A percentile compares a stretch with the other conserved stretches of the same genome.
These are phyloP conservation scores for Zootoca vivipara DNA, from an alignment of 2,113 vertebrate genomes.

Conservation along the genomic window DNA sequence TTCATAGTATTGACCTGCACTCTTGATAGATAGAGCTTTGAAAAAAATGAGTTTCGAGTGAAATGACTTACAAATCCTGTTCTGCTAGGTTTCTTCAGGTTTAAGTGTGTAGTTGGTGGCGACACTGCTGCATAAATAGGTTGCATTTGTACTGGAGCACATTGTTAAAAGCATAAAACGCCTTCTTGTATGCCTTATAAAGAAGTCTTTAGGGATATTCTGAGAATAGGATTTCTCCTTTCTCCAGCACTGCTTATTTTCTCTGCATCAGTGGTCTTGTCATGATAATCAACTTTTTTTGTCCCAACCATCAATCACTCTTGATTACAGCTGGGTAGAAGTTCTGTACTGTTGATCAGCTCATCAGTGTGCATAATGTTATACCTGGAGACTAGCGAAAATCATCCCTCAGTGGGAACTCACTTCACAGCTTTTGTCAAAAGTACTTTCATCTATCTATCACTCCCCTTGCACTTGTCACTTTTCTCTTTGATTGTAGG, in stretches of 20 bases:
- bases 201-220: slow-evolving; percentile 62
- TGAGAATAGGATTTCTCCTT: slow-evolving; percentile 72
- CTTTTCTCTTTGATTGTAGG: slow-evolving; percentile 55
- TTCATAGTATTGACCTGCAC: neutral
- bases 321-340: slow-evolving; percentile 77
- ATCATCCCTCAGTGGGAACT: slow-evolving; percentile 67
- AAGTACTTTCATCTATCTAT: slow-evolving; percentile 68
- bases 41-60: slow-evolving; percentile 20
- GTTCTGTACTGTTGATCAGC: slow-evolving; percentile 80
- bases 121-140: slow-evolving; percentile 42
- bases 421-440: slow-evolving; percentile 67
- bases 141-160: slow-evolving; percentile 39
- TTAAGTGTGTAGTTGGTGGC: neutral
- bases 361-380: slow-evolving; percentile 79
- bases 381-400: slow-evolving; percentile 77
- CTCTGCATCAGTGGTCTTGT: slow-evolving; percentile 77
- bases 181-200: slow-evolving; percentile 61
- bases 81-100: slow-evolving; percentile 15
- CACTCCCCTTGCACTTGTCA: slow-evolving; percentile 56
- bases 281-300: slow-evolving; percentile 83
- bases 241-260: slow-evolving; percentile 78
- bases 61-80: neutral
- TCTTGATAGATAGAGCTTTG: slow-evolving; percentile 24
- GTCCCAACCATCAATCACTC: slow-evolving; percentile 82
- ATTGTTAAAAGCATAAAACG: slow-evolving; percentile 46